Percentiles rank a stretch among this genome's conserved stretches.
Conservation (phyloP, 2,797 vertebrate species). For the Chromobotia macracanthus region DNA sequence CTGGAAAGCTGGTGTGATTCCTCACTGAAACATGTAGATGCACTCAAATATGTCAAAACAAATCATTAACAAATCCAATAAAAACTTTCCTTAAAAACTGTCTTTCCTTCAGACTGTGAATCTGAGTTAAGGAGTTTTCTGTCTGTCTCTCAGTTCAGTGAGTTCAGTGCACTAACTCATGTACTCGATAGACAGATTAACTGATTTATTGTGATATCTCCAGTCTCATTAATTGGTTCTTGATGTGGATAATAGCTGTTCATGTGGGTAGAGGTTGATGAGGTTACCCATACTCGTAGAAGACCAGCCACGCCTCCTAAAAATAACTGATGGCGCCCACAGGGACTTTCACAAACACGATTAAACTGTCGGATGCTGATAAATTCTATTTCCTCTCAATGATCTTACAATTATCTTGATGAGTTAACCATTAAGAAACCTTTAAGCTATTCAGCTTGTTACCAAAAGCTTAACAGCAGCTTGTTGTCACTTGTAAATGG, state of each 20-base stretch:
- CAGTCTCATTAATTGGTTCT: not conserved
- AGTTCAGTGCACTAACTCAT: too few relatives aligned
- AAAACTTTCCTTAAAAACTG: too few relatives aligned
- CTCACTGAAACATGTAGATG: too few relatives aligned
- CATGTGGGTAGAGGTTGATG: not conserved
- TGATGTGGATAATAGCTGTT: not conserved
- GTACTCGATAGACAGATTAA: too few relatives aligned
- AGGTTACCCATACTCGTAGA: not conserved
- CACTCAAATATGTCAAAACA: too few relatives aligned
- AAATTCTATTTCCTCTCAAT: conserved; percentile 11
- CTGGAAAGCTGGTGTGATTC: too few relatives aligned
- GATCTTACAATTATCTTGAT: conserved; percentile 20
- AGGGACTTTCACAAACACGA: conserved; percentile 13
- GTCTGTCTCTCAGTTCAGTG: too few relatives aligned
- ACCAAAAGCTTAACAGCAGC: not conserved
- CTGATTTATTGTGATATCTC: not conserved
- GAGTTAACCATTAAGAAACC: conserved; percentile 22
- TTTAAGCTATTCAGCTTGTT: conserved; percentile 17
- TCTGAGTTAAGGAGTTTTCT: too few relatives aligned
- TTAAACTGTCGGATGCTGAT: conserved; percentile 14
- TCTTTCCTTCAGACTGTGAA: too few relatives aligned
- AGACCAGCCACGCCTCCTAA: not conserved
- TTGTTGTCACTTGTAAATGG: conserved; percentile 4
- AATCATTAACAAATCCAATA: too few relatives aligned
- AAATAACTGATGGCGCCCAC: not conserved